Evolutionary conservation across 2,797 vertebrate species (phyloP), one percentile per base, ranked within the genome.

Genomic region (Lithobates pipiens): DNA sequence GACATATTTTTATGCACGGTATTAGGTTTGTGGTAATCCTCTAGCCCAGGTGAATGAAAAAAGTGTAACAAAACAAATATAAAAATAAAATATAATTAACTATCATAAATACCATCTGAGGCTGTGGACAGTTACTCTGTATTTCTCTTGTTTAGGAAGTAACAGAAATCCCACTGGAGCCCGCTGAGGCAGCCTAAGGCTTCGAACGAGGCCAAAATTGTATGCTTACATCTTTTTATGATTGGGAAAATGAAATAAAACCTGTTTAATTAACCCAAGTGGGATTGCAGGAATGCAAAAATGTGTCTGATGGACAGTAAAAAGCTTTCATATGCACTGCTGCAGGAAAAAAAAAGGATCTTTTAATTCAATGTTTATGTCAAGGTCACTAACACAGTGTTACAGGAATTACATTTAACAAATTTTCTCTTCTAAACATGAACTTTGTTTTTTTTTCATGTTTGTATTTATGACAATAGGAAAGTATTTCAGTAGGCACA

Each of bases 211-310:
- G 86, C 34, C 85, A 88, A 74, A 70, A 85, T 81, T 8, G 44
- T 4, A 0, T 10, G 76, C 78, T 89, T 42, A 7, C 80, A 23
- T 68, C 13, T 0, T 87, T 80, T 86, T 84, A 88, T 85, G 44
- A 88, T 10, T 10, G 21, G 83, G 79, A 86, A 77, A 88, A 80
- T 70, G 82, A 1, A 87, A 75, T 39, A 86, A 70, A 18, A 80
- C 63, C 70, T 71, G 65, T 84, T 83, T 88, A 91, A 86, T 11
- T 18, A 11, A 88, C 54, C 44, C 73, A 88, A 83, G 46, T 70
- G 78, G 68, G 67, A 29, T 89, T 88, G 81, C 80, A 88, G 78
- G 44, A 82, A 80, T 83, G 86, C 80, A 79, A 87, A 90, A 89
- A 89, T 78, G 8, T 81, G 76, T 46, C 44, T 73, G 75, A 25